A percentile compares a stretch with the other conserved stretches of the same genome.
Evolutionary conservation across 2,888 invertebrate genomes (phyloP).

Genomic region (Lithophane ornitopus): DNA sequence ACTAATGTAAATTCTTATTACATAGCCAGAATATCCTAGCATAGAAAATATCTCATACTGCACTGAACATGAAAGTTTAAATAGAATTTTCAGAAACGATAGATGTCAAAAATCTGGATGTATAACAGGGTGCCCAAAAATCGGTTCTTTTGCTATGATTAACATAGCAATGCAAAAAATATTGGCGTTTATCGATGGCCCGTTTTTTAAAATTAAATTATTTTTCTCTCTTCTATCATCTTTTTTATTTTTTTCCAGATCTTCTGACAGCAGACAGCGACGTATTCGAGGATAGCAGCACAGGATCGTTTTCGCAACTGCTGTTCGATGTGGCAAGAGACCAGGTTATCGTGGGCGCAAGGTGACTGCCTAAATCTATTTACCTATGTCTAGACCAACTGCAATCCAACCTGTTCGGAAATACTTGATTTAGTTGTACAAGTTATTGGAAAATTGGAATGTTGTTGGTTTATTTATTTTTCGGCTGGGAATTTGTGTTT

Average conservation of each 20-base stretch:
- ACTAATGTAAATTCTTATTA: no score
- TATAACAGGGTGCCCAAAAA: no score
- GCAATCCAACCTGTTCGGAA: constrained; percentile 64
- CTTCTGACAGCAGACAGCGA: constrained; percentile 90
- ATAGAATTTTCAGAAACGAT: no score
- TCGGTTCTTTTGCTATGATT: no score
- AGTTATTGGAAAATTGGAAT: constrained; percentile 46
- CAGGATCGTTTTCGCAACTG: constrained; percentile 95
- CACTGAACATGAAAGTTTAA: no score
- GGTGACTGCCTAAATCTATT: constrained; percentile 91
- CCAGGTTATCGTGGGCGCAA: constrained; percentile 97
- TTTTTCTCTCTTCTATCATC: background rate
- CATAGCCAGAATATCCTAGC: no score
- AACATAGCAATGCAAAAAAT: no score
- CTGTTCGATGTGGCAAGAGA: constrained; percentile 96
- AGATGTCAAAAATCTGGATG: no score
- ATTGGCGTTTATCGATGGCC: no score
- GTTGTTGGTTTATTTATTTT: constrained; percentile 26
- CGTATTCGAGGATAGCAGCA: constrained; percentile 93
- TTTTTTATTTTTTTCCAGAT: constrained; percentile 69
- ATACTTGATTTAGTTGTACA: constrained; percentile 59
- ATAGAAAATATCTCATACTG: no score
- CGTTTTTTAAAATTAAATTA: no score
- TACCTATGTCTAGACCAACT: constrained; percentile 60
- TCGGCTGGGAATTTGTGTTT: background rate